Evolutionary conservation across 2,888 invertebrate genomes (phyloP).

Genomic region (Elysia crispata): DNA sequence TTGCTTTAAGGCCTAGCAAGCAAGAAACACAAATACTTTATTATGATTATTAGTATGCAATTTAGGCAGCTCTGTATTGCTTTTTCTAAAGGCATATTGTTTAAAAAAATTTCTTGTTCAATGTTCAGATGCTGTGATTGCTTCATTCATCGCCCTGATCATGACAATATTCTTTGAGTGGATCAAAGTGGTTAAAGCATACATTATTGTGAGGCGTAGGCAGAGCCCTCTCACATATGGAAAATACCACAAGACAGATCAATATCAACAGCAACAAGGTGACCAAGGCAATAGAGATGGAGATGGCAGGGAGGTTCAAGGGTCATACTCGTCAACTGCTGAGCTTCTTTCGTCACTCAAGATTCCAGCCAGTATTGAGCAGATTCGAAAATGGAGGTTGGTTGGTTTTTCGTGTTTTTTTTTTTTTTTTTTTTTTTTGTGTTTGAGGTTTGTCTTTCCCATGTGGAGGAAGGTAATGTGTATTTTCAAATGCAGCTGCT

Average conservation of each 20-base stretch:
- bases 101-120: neutral
- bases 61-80: no score
- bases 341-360: slow-evolving; percentile 59
- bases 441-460: neutral
- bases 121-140: slow-evolving; percentile 58
- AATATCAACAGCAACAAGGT: neutral
- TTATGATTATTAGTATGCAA: no score
- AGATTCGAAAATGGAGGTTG: slow-evolving; percentile 50
- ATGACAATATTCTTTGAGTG: slow-evolving; percentile 61
- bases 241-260: no score
- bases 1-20: no score
- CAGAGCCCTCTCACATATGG: slow-evolving; percentile 55
- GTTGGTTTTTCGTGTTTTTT: no score
- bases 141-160: slow-evolving; percentile 55
- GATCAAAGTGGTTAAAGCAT: slow-evolving; percentile 57
- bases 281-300: slow-evolving; percentile 51
- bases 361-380: slow-evolving; percentile 52
- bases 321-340: slow-evolving; percentile 51
- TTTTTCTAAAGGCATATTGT: neutral
- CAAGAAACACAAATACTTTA: no score
- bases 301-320: slow-evolving; percentile 54
- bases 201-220: slow-evolving; percentile 55
- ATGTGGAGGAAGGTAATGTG: no score
- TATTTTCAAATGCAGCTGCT: no score
- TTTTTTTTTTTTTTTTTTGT: no score